phyloP scores from a whole-genome alignment of 2,888 invertebrate species.

The Philopedon plagiatum region DNA sequence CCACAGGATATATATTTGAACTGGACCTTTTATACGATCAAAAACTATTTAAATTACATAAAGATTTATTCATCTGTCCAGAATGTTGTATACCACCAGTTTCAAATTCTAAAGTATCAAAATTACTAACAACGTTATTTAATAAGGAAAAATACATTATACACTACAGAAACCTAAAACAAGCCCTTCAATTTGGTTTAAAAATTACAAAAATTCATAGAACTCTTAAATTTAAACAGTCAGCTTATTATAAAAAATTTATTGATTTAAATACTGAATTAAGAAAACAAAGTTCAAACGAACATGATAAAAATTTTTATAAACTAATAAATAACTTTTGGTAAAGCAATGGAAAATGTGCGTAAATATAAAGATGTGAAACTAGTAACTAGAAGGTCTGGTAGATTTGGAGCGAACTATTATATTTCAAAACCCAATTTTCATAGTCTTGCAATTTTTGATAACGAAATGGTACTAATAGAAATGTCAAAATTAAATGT shows the following conservation, averaged over 20 bases:
- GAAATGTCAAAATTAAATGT: slow-evolving; percentile 15
- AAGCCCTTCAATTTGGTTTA: slow-evolving; percentile 10
- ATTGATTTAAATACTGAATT: slow-evolving; percentile 36
- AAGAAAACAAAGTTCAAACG: slow-evolving; percentile 21
- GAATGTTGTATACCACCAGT: slow-evolving; percentile 20
- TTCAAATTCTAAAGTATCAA: slow-evolving; percentile 11
- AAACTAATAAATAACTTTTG: slow-evolving; percentile 35
- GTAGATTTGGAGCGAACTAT: slow-evolving; percentile 21
- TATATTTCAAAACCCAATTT: slow-evolving; percentile 24
- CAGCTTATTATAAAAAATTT: slow-evolving; percentile 25
- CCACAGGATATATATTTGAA: slow-evolving; percentile 11
- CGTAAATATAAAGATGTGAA: slow-evolving; percentile 30
- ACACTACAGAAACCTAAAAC: slow-evolving; percentile 25
- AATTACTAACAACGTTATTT: slow-evolving; percentile 13
- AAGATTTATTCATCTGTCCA: slow-evolving; percentile 17
- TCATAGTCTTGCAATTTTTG: slow-evolving; percentile 11
- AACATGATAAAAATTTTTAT: slow-evolving; percentile 29
- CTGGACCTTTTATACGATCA: neutral
- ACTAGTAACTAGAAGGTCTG: slow-evolving; percentile 28
- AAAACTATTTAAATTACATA: slow-evolving; percentile 21
- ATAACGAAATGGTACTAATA: slow-evolving; percentile 4
- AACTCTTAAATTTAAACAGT: slow-evolving; percentile 22
- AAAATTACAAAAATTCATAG: slow-evolving; percentile 24
- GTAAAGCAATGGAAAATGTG: slow-evolving; percentile 28
- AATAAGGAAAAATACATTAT: slow-evolving; percentile 23